Evolutionary conservation across 2,888 invertebrate genomes (phyloP).

Genomic region (Lasioglossum lativentre): DNA sequence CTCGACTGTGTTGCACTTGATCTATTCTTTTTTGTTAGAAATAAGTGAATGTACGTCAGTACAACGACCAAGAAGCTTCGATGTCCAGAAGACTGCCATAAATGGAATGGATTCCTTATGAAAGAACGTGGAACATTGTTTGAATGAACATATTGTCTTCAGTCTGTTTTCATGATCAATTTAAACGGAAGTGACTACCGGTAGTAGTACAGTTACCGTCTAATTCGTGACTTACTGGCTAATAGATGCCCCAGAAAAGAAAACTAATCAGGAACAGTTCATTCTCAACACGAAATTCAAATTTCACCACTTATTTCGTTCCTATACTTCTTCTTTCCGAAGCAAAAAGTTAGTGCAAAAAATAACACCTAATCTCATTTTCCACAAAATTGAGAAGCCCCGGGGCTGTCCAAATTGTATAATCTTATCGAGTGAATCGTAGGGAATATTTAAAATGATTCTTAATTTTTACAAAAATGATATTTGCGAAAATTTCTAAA

Average conservation of each 20-base stretch:
- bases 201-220: constrained; percentile 56
- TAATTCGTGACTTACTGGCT: constrained; percentile 48
- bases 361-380: too few relatives aligned
- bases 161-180: constrained; percentile 33
- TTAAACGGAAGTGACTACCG: constrained; percentile 52
- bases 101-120: not conserved
- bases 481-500: too few relatives aligned
- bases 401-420: too few relatives aligned
- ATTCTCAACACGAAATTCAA: not conserved
- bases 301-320: not conserved
- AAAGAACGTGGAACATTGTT: not conserved
- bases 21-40: too few relatives aligned
- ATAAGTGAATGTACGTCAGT: too few relatives aligned
- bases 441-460: too few relatives aligned
- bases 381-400: too few relatives aligned
- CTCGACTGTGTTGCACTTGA: too few relatives aligned
- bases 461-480: not conserved
- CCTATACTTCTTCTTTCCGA: not conserved
- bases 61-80: not conserved
- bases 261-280: not conserved
- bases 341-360: not conserved
- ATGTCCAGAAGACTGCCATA: not conserved
- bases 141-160: not conserved
- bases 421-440: not conserved
- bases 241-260: constrained; percentile 21